phyloP scores from a whole-genome alignment of 2,888 invertebrate species.

The Rhaphigaster nebulosa region DNA sequence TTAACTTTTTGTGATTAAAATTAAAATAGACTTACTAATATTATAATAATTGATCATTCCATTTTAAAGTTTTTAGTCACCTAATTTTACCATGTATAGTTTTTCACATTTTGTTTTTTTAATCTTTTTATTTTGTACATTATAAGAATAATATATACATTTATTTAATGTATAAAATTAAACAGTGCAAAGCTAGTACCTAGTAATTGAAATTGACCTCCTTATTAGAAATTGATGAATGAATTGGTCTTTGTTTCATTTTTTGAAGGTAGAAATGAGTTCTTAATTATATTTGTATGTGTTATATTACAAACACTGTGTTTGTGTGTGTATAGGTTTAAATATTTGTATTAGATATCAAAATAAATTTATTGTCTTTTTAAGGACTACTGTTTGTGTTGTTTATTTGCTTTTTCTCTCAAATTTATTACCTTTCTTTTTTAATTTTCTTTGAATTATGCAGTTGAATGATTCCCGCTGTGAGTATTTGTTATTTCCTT shows the following conservation, averaged over 20 bases:
- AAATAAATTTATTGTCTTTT: conserved; percentile 5
- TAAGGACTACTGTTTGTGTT: not conserved
- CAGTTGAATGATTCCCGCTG: not conserved
- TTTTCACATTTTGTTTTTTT: not conserved
- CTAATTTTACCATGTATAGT: not conserved
- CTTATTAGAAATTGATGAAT: not conserved
- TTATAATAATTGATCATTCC: not conserved
- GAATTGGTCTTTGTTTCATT: not conserved
- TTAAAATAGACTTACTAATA: not conserved
- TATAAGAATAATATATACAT: not conserved
- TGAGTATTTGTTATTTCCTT: not conserved
- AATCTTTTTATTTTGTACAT: not conserved
- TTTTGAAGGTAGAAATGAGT: not conserved
- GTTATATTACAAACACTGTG: not conserved
- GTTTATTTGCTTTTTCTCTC: not conserved
- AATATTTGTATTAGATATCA: conserved; percentile 8
- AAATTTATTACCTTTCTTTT: not conserved
- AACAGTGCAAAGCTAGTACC: not conserved
- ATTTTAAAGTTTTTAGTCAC: not conserved
- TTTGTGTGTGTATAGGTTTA: conserved; percentile 12
- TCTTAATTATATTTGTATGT: not conserved
- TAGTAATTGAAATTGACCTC: not conserved
- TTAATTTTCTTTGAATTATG: not conserved
- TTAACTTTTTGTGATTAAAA: conserved; percentile 4
- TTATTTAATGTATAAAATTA: not conserved